Conservation (phyloP, 1,140 invertebrate species). For the Brachionus rotundiformis region DNA sequence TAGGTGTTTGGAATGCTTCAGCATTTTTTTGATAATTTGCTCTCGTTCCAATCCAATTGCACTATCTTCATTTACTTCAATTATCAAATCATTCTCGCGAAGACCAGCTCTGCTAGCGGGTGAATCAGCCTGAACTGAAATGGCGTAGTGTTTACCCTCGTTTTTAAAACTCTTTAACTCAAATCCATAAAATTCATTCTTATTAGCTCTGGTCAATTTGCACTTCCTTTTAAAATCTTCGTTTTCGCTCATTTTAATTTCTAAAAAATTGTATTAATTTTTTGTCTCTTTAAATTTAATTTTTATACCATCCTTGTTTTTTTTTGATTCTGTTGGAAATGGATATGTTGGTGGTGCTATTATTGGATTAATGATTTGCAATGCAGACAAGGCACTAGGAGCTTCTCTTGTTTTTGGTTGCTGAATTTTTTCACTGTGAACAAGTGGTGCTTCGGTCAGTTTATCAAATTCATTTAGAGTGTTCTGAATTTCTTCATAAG, state of each 20-base stretch:
- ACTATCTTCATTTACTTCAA: constrained; percentile 39
- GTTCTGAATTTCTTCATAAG: constrained; percentile 12
- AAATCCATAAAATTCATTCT: constrained; percentile 42
- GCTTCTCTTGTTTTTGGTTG: background rate
- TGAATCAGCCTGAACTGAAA: constrained; percentile 6
- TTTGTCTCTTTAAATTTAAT: background rate
- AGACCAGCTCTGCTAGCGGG: constrained; percentile 22
- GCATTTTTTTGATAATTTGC: constrained; percentile 14
- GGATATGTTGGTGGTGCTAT: background rate
- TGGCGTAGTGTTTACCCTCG: background rate
- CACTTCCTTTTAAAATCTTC: background rate
- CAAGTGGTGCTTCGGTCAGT: constrained; percentile 21
- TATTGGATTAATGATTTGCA: background rate
- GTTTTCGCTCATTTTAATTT: background rate
- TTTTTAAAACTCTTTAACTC: constrained; percentile 31
- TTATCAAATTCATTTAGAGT: constrained; percentile 26
- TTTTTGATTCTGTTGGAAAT: background rate
- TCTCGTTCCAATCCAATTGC: background rate
- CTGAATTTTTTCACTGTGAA: background rate
- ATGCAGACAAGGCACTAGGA: background rate
- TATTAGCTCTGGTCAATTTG: background rate
- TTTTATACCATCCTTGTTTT: background rate
- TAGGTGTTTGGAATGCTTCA: constrained; percentile 30
- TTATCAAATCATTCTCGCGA: constrained; percentile 12
- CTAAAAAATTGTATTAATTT: background rate